Base-by-base conservation (phyloP, 1,140 invertebrate species). In the Pseudomyrmex dendroicus region DNA sequence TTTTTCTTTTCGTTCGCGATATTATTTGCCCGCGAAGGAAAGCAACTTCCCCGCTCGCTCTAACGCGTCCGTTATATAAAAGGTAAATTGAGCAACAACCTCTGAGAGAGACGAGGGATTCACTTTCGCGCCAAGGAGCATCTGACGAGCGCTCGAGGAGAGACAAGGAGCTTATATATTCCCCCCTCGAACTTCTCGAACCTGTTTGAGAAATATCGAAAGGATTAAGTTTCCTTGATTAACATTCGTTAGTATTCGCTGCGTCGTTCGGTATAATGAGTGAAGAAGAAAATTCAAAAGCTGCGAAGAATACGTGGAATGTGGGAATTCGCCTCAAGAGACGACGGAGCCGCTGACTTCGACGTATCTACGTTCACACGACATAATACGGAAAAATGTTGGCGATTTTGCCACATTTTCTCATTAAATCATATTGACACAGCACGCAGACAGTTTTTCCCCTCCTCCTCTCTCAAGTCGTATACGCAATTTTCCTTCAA, bases 51-150 rank as follows among this genome's bases (percentile, higher is more conserved):
- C 44, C 17, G 20, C 10, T 35, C 67, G 12, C 70, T 72, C 35
- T 78, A 78, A 54, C 61, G 25, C 35, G 25, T 15, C 22, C 35
- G 57, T 63, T 52, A 63, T 78, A 72, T 78, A 72, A 78, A 25
- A 63, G 25, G 66, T 78, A 63, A 63, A 84, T 86, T 57, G 72
- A 85, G 56, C 76, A 80, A 70, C 74, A 12, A 35, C 44, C 46
- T 35, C 52, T 64, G 17, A 77, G 17, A 77, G 17, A 77, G 54
- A 50, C 72, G 52, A 56, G 22, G 44, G 35, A 35, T 20, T 59
- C 84, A 72, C 15, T 62, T 46, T 59, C 54, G 22, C 78, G 56
- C 84, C 9, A 59, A 22, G 44, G 50, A 67, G 25, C 68, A 35
- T 35, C 25, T 67, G 78, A 67, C 54, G 35, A 66, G 9, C n/a